Conservation (phyloP, 2,797 vertebrate genomes). For the Myoxocephalus aenaeus region DNA sequence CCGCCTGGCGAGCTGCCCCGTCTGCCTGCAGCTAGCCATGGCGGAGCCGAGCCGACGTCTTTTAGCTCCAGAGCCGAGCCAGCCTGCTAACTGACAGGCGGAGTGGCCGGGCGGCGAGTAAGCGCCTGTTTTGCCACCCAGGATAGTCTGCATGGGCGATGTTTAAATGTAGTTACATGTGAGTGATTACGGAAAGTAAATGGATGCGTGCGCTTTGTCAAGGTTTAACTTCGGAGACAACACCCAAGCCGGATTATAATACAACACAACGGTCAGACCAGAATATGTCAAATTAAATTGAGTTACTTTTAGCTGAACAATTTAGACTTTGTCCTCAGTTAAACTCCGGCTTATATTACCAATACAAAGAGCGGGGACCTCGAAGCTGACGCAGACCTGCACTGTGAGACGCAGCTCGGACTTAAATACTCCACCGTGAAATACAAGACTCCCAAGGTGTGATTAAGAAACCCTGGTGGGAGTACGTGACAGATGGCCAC, state of each 20-base stretch:
- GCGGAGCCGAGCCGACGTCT: conserved; percentile 45
- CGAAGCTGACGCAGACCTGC: not conserved
- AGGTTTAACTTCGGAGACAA: conserved; percentile 50
- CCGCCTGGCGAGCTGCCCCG: conserved; percentile 58
- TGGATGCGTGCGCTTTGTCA: not conserved
- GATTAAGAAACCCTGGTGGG: conserved; percentile 56
- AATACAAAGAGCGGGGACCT: not conserved
- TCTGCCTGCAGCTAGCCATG: conserved; percentile 58
- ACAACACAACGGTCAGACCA: not conserved
- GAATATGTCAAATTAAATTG: not conserved
- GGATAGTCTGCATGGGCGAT: conserved; percentile 50
- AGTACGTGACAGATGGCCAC: conserved; percentile 60
- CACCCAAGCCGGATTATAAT: conserved; percentile 42
- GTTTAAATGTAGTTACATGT: conserved; percentile 24
- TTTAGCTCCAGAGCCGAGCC: conserved; percentile 56
- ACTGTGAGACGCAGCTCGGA: not conserved
- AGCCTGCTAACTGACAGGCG: conserved; percentile 72
- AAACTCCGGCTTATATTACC: not conserved
- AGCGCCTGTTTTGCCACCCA: conserved; percentile 61
- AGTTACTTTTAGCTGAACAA: not conserved
- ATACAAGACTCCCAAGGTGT: conserved; percentile 54
- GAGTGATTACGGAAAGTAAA: not conserved
- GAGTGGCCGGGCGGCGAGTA: conserved; percentile 49
- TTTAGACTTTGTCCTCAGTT: conserved; percentile 5
- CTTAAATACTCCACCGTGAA: conserved; percentile 44